A percentile compares a stretch with the other conserved stretches of the same genome.
These are phyloP conservation scores for Cyclopterus lumpus DNA, from an alignment of 2,797 vertebrate species.

Conservation along the genomic window DNA sequence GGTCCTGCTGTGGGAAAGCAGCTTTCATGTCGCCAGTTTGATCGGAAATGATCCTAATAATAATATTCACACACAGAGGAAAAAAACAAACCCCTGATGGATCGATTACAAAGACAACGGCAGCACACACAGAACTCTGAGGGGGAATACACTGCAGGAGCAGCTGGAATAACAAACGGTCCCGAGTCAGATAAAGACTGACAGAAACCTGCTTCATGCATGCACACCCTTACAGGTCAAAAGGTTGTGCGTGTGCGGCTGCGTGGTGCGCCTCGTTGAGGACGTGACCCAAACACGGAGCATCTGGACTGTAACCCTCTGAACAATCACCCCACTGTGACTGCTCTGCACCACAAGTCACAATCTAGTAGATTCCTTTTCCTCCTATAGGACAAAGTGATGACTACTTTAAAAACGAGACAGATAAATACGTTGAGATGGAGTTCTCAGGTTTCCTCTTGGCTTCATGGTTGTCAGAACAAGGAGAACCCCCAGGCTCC, in stretches of 20 bases:
- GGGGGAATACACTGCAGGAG: not conserved
- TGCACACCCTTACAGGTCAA: too few relatives aligned
- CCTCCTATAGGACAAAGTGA: too few relatives aligned
- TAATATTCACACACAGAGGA: not conserved
- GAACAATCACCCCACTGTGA: constrained; percentile 37
- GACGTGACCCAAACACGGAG: not conserved
- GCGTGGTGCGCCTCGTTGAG: not conserved
- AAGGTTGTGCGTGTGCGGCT: too few relatives aligned
- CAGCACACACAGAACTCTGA: not conserved
- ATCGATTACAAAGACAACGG: not conserved
- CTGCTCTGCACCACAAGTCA: not conserved
- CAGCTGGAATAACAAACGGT: not conserved
- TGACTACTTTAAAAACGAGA: too few relatives aligned
- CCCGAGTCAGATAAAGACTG: not conserved
- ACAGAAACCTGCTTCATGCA: too few relatives aligned
- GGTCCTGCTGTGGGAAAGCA: not conserved
- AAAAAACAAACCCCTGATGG: not conserved
- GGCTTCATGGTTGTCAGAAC: too few relatives aligned
- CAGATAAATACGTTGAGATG: too few relatives aligned
- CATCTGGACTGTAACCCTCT: not conserved
- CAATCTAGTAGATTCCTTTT: not conserved
- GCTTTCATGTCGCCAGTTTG: not conserved
- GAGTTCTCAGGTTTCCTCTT: too few relatives aligned
- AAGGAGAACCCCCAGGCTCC: too few relatives aligned
- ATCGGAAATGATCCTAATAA: not conserved